Base-by-base conservation (phyloP, 2,797 vertebrate species). In the Neopelma chrysocephalum region DNA sequence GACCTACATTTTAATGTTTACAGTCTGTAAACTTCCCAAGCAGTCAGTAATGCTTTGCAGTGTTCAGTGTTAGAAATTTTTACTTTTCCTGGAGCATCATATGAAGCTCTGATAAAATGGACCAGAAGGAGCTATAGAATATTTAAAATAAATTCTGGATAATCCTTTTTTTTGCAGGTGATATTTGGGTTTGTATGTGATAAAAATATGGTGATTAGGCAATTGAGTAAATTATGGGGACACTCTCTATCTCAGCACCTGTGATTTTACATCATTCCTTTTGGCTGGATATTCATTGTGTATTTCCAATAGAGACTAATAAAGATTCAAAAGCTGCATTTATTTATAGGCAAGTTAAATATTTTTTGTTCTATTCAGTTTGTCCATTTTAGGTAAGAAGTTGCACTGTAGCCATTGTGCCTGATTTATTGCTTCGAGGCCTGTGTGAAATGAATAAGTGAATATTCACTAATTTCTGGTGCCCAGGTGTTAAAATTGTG, bases 381-480 rank as follows among this genome's bases (percentile, higher is more conserved):
- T 86, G 47, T 58, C 72, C 29, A 23, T 83, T 88, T 93, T 86
- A 43, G 66, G 40, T 76, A 81, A 79, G 68, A 91, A 71, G 64
- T 61, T 94, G 31, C 53, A 36, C 72, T 90, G 32, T 45, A 72
- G 43, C 47, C n/a, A 38, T 90, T 84, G 72, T 66, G 38, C 40
- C 70, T 92, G 82, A 93, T 92, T 86, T 86, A 90, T 81, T 94
- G 69, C 85, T 87, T 53, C 21, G 42, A 78, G 60, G 53, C 61
- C 29, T 80, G 31, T 50, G 60, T 85, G 89, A 87, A 95, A 78
- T 82, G 71, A 91, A 5, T 71, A 75, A 82, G 79, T 57, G 78
- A 93, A 91, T 82, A 79, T 88, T 86, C 62, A 48, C 76, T 90
- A 18, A 66, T 91, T 96, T 86, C 54, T 95, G 79, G 54, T 94